These are phyloP conservation scores for Calameuta pallipes DNA, from an alignment of 2,888 invertebrate genomes.

Conservation along the genomic window DNA sequence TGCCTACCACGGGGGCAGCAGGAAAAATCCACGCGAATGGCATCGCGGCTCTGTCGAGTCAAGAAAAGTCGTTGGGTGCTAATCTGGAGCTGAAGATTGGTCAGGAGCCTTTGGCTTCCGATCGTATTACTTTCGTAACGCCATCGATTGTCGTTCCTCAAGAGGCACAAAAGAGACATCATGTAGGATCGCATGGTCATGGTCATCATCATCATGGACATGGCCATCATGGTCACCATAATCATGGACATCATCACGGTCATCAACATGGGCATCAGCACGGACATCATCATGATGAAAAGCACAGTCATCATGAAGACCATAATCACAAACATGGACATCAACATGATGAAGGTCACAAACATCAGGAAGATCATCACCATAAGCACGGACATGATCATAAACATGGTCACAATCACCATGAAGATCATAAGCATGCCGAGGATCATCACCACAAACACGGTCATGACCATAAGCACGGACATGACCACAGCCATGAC, in stretches of 20 bases:
- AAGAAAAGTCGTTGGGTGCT: background rate
- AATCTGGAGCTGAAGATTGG: background rate
- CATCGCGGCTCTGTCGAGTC: background rate
- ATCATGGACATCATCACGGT: slow-evolving; percentile 35
- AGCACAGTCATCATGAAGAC: slow-evolving; percentile 33
- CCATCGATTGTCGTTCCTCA: slow-evolving; percentile 12
- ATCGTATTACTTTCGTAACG: slow-evolving; percentile 23
- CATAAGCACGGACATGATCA: slow-evolving; percentile 40
- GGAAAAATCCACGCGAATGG: background rate
- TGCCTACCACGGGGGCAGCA: background rate
- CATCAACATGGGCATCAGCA: slow-evolving; percentile 37
- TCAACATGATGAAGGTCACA: slow-evolving; percentile 28
- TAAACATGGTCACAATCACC: slow-evolving; percentile 40
- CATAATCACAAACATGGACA: slow-evolving; percentile 34
- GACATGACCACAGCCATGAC: slow-evolving; percentile 39
- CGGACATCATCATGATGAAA: slow-evolving; percentile 28
- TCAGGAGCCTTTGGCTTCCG: background rate
- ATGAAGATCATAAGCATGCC: slow-evolving; percentile 39
- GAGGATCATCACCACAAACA: slow-evolving; percentile 16
- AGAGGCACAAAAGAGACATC: background rate
- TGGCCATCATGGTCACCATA: slow-evolving; percentile 21
- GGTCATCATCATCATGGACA: slow-evolving; percentile 35
- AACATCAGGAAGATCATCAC: slow-evolving; percentile 31
- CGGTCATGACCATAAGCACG: slow-evolving; percentile 39
- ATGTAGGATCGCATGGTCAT: slow-evolving; percentile 24